These are phyloP conservation scores for Cotesia glomerata DNA, from an alignment of 1,140 invertebrate genomes.

Conservation along the genomic window DNA sequence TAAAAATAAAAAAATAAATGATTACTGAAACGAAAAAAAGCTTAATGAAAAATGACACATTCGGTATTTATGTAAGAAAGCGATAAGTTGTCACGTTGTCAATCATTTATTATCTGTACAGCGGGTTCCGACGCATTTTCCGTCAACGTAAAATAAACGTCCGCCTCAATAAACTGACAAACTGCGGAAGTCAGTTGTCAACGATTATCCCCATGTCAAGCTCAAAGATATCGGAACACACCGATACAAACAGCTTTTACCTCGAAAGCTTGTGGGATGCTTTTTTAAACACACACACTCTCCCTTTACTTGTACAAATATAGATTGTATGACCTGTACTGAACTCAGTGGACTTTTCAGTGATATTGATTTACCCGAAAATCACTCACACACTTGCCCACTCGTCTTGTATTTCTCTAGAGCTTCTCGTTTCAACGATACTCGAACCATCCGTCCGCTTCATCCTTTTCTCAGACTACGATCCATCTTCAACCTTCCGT, in stretches of 20 bases:
- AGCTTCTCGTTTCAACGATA: conserved; percentile 13
- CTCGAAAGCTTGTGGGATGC: background rate
- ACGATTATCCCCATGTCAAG: conserved; percentile 11
- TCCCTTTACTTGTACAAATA: background rate
- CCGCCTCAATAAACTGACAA: conserved; percentile 7
- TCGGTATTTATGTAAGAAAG: too few species aligned
- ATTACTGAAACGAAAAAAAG: too few species aligned
- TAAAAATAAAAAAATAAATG: too few species aligned
- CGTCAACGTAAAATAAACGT: background rate
- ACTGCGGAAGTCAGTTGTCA: conserved; percentile 1
- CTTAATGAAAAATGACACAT: too few species aligned
- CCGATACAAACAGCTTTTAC: too few species aligned
- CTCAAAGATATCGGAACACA: too few species aligned
- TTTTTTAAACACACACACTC: background rate
- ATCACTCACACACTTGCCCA: background rate
- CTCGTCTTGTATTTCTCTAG: conserved; percentile 1
- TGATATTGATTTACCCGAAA: conserved; percentile 39
- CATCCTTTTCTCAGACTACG: conserved; percentile 3
- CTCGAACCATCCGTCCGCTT: conserved; percentile 14
- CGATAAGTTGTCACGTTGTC: too few species aligned
- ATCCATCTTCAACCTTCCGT: conserved; percentile 17
- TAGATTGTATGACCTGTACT: conserved; percentile 14
- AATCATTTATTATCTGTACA: too few species aligned
- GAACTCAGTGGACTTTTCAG: conserved; percentile 45
- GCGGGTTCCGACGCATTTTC: background rate